Conservation (phyloP, 2,888 invertebrate genomes). For the Branchellion lobata region DNA sequence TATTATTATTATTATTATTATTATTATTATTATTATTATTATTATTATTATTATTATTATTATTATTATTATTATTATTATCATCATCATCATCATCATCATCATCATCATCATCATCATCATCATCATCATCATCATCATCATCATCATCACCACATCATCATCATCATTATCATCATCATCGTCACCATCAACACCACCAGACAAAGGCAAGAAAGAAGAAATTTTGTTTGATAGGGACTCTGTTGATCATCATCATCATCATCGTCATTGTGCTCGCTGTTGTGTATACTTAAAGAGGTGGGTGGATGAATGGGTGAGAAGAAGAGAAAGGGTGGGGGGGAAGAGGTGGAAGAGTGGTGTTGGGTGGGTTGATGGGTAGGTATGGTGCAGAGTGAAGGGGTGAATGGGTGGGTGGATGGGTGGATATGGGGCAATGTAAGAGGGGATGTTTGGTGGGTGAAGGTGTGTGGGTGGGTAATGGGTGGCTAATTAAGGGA, state of each 20-base stretch:
- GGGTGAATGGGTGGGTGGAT: no score
- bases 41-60: neutral
- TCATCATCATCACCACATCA: conserved; percentile 10
- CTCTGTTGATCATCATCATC: neutral
- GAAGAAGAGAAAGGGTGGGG: neutral
- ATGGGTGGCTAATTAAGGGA: no score
- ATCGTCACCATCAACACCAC: neutral
- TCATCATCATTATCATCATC: neutral
- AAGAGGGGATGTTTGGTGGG: no score
- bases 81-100: no score
- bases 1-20: neutral
- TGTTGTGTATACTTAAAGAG: neutral
- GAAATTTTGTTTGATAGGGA: conserved; percentile 25
- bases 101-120: no score
- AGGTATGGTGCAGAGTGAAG: no score
- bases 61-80: no score
- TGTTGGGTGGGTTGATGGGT: no score
- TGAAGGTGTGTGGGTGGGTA: no score
- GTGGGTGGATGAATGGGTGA: neutral
- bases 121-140: neutral
- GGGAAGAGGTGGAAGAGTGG: no score
- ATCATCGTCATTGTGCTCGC: conserved; percentile 21
- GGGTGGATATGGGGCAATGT: no score
- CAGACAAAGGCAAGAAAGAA: conserved; percentile 37
- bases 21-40: neutral